Evolutionary conservation across 2,888 invertebrate species (phyloP).

Genomic region (Zaprionus bogoriensis): DNA sequence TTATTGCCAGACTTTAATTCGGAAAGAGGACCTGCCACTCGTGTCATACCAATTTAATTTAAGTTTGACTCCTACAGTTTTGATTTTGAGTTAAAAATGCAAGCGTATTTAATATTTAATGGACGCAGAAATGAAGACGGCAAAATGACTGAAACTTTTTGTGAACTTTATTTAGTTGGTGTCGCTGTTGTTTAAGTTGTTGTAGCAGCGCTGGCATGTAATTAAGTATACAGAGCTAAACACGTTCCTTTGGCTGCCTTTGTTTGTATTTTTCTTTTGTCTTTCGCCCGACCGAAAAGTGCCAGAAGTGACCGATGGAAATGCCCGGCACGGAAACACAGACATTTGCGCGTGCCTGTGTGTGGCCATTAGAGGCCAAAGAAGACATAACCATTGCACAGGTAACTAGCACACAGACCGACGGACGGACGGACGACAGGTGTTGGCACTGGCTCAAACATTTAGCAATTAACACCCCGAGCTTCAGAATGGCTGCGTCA

Average conservation of each 20-base stretch:
- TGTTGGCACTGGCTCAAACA: conserved; percentile 1
- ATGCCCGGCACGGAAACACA: conserved; percentile 8
- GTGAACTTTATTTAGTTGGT: not conserved
- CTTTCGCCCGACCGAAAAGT: not conserved
- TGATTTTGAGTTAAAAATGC: conserved; percentile 49
- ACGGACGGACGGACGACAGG: conserved; percentile 5
- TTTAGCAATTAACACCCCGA: conserved; percentile 43
- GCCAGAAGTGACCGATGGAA: not conserved
- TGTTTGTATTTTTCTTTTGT: conserved; percentile 4
- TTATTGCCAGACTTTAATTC: no score
- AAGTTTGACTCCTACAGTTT: conserved; percentile 26
- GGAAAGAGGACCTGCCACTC: no score
- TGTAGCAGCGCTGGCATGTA: conserved; percentile 26
- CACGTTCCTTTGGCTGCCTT: conserved; percentile 13
- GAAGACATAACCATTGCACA: conserved; percentile 10
- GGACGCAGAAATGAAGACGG: conserved; percentile 8
- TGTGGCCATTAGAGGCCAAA: not conserved
- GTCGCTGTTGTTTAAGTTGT: not conserved
- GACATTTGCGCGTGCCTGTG: not conserved
- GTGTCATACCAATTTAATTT: not conserved
- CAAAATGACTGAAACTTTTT: conserved; percentile 8
- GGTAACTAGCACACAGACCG: not conserved
- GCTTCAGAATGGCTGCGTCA: conserved; percentile 1
- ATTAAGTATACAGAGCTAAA: conserved; percentile 60
- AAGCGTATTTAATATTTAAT: conserved; percentile 42